Percentiles rank a stretch among this genome's conserved stretches.
phyloP scores from a whole-genome alignment of 2,113 vertebrate genomes.

The Daphoenositta chrysoptera region DNA sequence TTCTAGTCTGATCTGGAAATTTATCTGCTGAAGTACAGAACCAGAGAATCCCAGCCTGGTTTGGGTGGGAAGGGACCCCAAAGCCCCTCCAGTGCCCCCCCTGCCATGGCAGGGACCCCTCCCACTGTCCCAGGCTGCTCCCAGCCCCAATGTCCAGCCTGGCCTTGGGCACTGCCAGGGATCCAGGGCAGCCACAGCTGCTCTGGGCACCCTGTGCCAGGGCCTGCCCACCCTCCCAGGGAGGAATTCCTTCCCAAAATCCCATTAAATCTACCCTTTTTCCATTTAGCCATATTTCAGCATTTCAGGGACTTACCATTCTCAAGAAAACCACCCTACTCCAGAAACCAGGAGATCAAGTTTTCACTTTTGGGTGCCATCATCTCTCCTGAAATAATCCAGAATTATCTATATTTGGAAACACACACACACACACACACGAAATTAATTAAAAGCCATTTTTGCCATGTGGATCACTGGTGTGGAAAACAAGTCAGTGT shows the following conservation, averaged over 20 bases:
- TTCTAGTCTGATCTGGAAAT: background rate
- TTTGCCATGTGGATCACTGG: background rate
- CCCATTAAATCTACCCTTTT: background rate
- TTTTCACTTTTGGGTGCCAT: background rate
- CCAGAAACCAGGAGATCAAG: background rate
- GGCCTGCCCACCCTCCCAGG: background rate
- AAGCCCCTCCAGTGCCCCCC: fast-evolving
- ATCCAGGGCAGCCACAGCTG: background rate
- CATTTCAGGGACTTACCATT: background rate
- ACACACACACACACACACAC: background rate
- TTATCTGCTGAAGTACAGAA: background rate
- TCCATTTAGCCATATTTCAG: background rate
- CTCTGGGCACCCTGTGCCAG: background rate
- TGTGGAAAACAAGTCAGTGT: background rate
- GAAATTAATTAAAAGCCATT: background rate
- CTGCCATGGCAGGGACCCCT: background rate
- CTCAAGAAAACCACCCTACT: background rate
- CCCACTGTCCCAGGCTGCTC: background rate
- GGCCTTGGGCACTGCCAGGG: background rate
- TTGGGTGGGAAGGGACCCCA: fast-evolving
- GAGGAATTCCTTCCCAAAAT: background rate
- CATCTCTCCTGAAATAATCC: background rate
- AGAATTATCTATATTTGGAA: background rate
- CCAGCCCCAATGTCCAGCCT: background rate
- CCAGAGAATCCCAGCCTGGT: fast-evolving